Percentiles rank a stretch among this genome's conserved stretches.
phyloP scores from a whole-genome alignment of 2,888 invertebrate species.

The Falcaria lacertinaria region DNA sequence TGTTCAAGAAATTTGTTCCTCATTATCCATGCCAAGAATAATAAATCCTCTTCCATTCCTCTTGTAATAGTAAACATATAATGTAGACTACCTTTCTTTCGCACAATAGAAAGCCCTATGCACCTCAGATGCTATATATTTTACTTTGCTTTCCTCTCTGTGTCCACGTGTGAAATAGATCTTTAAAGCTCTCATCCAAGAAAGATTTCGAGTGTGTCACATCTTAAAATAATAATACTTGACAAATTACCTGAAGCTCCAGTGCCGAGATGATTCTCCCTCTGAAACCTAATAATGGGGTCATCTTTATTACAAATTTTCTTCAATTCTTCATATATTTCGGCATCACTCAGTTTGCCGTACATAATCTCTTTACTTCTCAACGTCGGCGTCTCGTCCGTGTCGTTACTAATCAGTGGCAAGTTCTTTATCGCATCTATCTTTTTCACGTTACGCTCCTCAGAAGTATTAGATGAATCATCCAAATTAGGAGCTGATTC shows the following conservation, averaged over 20 bases:
- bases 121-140: too few species aligned
- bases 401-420: constrained; percentile 58
- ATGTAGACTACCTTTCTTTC: too few species aligned
- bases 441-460: too few species aligned
- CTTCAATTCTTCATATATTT: constrained; percentile 87
- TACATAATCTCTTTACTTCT: constrained; percentile 79
- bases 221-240: neutral
- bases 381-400: constrained; percentile 79
- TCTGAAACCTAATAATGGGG: constrained; percentile 89
- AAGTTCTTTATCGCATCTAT: constrained; percentile 59
- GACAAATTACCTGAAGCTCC: constrained; percentile 86
- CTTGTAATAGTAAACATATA: too few species aligned
- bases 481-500: constrained; percentile 11
- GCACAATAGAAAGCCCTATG: too few species aligned
- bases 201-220: too few species aligned
- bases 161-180: too few species aligned
- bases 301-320: constrained; percentile 90
- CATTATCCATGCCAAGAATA: too few species aligned
- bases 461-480: constrained; percentile 53
- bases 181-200: too few species aligned
- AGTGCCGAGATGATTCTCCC: constrained; percentile 91
- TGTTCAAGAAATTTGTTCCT: too few species aligned
- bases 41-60: too few species aligned
- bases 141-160: too few species aligned
- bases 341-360: constrained; percentile 82